A percentile compares a stretch with the other conserved stretches of the same genome.
Conservation (phyloP, 2,113 vertebrate genomes). For the Oncorhynchus gorbuscha region DNA sequence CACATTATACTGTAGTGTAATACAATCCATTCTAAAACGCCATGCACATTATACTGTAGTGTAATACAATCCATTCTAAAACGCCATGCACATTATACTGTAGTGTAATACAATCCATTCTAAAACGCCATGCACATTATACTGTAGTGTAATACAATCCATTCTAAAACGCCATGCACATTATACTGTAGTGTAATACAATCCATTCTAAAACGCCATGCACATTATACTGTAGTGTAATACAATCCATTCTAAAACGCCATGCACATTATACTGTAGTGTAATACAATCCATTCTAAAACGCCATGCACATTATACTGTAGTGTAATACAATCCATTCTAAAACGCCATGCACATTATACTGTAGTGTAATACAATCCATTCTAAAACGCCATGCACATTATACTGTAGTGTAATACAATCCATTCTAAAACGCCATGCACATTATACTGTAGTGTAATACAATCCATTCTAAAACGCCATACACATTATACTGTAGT, state of each 20-base stretch:
- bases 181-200: too few relatives aligned
- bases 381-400: constrained; percentile 9
- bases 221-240: constrained; percentile 19
- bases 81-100: neutral
- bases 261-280: constrained; percentile 24
- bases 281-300: neutral
- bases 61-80: neutral
- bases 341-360: constrained; percentile 7
- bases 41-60: too few relatives aligned
- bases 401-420: constrained; percentile 15
- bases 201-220: neutral
- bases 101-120: neutral
- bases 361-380: constrained; percentile 13
- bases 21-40: neutral
- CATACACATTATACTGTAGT: neutral
- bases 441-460: constrained; percentile 19
- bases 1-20: constrained; percentile 19
- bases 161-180: too few relatives aligned
- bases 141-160: constrained; percentile 9
- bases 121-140: constrained; percentile 14
- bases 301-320: too few relatives aligned
- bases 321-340: too few relatives aligned
- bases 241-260: neutral
- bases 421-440: neutral
- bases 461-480: neutral